A percentile compares a stretch with the other conserved stretches of the same genome.
Conservation (phyloP, 1,140 invertebrate genomes). For the Sycophila sp. region DNA sequence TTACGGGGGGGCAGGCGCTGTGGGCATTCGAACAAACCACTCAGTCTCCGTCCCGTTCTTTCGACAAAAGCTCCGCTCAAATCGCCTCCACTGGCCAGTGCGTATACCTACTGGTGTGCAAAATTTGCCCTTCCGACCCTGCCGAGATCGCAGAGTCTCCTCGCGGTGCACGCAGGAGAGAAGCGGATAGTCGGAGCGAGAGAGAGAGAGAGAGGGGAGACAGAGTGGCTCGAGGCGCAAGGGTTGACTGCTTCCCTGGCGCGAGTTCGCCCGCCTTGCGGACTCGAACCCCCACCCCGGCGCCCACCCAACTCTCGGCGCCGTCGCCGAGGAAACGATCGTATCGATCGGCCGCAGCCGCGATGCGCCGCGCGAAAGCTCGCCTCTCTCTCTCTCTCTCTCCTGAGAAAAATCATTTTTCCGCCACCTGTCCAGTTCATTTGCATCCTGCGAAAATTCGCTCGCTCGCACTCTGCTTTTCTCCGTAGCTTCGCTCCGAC, state of each 20-base stretch:
- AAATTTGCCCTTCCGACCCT: too few species aligned
- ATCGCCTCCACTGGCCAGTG: too few species aligned
- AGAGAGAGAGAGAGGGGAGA: not conserved
- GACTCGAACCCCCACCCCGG: conserved; percentile 23
- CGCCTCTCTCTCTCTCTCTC: not conserved
- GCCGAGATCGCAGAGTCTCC: too few species aligned
- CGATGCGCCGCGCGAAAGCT: too few species aligned
- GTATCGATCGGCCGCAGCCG: conserved; percentile 32
- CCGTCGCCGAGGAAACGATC: conserved; percentile 38
- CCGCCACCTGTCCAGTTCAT: too few species aligned
- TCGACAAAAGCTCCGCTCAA: too few species aligned
- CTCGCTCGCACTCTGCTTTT: not conserved
- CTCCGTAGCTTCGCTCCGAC: not conserved
- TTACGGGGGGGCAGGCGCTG: too few species aligned
- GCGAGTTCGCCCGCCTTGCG: conserved; percentile 16
- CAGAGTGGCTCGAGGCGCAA: not conserved
- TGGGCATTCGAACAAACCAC: too few species aligned
- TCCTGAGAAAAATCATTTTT: too few species aligned
- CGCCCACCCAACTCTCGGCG: not conserved
- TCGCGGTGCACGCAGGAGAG: too few species aligned
- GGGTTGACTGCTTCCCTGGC: conserved; percentile 19
- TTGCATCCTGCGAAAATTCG: not conserved
- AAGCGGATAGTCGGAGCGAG: not conserved
- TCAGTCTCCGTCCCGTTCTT: too few species aligned
- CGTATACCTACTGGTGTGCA: too few species aligned